Base-by-base conservation (phyloP, 2,888 invertebrate species). In the Platycheirus rosarum region DNA sequence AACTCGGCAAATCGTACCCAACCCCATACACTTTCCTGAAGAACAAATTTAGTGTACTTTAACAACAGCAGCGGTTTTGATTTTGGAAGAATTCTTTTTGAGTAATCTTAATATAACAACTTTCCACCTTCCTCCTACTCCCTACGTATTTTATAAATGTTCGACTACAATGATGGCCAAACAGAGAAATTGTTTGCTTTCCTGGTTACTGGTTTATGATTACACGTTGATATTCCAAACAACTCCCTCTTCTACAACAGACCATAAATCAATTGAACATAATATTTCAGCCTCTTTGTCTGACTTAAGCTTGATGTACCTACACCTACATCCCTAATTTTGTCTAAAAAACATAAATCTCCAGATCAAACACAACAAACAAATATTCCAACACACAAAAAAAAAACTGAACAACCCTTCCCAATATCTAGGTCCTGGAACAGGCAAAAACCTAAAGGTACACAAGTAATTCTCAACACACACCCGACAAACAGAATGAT, bases 401-500 rank as follows among this genome's bases (percentile, higher is more conserved):
- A 60, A 3, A 44, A 60, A 60, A 42, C 60, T 60, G 44, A 60
- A 60, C 8, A 1, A 3, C 29, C 29, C 29, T 8, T 7, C 29
- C 8, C 7, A 4, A 6, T 26, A 35, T 5, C 35, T 35, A 35
- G 2, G 3, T 35, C 1, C 9, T 40, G 40, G 40, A 40, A 46
- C 26, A 26, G 5, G 51, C 35, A 65, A 55, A 26, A 51, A 60
- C 40, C 37, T 51, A 49, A 48, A 57, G 3, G 40, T 32, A 49
- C 40, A 42, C 8, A 48, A 55, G 63, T 37, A 40, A 23, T 40
- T 40, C 57, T 57, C 57, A 0, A 26, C 62, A 55, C 44, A 11
- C 18, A 35, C 44, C 20, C 20, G 9, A 62, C 71, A 73, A 73
- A 68, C 53, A 53, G 60, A 66, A 62, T 53, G 51, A 44, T 73